Conservation (phyloP, 2,888 invertebrate genomes). For the Agrotis clavis region DNA sequence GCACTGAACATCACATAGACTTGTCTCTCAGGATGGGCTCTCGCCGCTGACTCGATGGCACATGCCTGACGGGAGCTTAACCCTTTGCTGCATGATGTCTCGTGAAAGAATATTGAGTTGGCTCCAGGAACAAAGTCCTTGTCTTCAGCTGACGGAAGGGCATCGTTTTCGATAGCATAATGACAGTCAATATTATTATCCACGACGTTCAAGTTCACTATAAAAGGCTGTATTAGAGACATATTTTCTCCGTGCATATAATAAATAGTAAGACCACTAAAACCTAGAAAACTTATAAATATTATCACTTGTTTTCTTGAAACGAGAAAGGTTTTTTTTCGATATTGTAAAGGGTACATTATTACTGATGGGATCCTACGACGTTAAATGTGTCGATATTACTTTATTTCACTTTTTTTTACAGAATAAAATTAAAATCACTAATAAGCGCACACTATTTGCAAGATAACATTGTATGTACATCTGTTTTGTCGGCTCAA, state of each 20-base stretch:
- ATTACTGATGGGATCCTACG: neutral
- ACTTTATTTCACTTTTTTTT: conserved; percentile 10
- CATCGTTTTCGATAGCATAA: conserved; percentile 51
- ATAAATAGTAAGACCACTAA: conserved; percentile 35
- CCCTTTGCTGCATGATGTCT: conserved; percentile 91
- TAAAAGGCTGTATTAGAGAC: neutral
- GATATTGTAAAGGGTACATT: conserved; percentile 1
- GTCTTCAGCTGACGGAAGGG: conserved; percentile 65
- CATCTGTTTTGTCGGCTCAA: neutral
- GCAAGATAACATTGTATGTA: neutral
- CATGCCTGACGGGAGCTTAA: conserved; percentile 92
- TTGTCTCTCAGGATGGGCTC: conserved; percentile 90
- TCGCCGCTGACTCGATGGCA: conserved; percentile 93
- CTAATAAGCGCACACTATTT: neutral
- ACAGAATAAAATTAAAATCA: conserved; percentile 24
- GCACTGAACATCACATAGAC: conserved; percentile 83
- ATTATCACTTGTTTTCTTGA: conserved; percentile 18
- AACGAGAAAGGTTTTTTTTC: neutral
- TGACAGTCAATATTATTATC: conserved; percentile 51
- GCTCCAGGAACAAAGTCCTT: conserved; percentile 64
- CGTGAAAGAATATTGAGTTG: conserved; percentile 93
- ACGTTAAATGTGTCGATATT: neutral
- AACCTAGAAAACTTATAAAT: conserved; percentile 23
- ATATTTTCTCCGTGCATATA: conserved; percentile 27
- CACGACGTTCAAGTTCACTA: conserved; percentile 9